Evolutionary conservation across 2,797 vertebrate species (phyloP).

Genomic region (Sternarchorhynchus goeldii): DNA sequence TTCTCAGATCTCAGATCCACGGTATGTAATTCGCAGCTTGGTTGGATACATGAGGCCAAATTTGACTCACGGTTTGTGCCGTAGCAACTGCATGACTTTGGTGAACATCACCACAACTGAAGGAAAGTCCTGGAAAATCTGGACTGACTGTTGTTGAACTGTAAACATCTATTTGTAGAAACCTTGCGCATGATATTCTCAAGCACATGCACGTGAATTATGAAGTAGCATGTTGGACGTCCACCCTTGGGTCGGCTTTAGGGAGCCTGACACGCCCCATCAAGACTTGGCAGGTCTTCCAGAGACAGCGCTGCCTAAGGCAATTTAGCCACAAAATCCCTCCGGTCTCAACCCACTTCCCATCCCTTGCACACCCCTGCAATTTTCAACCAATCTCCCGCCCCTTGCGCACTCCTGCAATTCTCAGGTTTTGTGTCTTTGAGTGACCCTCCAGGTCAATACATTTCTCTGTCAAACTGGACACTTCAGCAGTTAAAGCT

Average conservation of each 20-base stretch:
- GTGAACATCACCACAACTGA: background rate
- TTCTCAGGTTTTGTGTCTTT: constrained; percentile 18
- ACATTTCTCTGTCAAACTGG: background rate
- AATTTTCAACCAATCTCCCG: background rate
- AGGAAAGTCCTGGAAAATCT: background rate
- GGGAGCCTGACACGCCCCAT: background rate
- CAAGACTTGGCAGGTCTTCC: background rate
- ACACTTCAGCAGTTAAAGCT: background rate
- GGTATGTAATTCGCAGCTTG: background rate
- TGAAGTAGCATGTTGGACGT: background rate
- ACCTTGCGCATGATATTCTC: background rate
- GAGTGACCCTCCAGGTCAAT: background rate
- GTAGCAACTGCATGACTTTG: background rate
- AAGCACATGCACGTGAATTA: background rate
- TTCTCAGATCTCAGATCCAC: background rate
- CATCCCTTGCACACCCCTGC: background rate
- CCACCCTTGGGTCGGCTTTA: no score
- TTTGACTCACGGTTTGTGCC: background rate
- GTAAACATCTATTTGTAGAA: no score
- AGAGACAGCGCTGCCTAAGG: no score
- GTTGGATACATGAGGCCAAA: constrained; percentile 1
- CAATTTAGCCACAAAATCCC: background rate
- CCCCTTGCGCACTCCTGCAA: background rate
- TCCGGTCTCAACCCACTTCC: background rate
- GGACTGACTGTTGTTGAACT: background rate